A percentile compares a stretch with the other conserved stretches of the same genome.
These are phyloP conservation scores for Iguana delicatissima DNA, from an alignment of 2,797 vertebrate species.

Conservation along the genomic window DNA sequence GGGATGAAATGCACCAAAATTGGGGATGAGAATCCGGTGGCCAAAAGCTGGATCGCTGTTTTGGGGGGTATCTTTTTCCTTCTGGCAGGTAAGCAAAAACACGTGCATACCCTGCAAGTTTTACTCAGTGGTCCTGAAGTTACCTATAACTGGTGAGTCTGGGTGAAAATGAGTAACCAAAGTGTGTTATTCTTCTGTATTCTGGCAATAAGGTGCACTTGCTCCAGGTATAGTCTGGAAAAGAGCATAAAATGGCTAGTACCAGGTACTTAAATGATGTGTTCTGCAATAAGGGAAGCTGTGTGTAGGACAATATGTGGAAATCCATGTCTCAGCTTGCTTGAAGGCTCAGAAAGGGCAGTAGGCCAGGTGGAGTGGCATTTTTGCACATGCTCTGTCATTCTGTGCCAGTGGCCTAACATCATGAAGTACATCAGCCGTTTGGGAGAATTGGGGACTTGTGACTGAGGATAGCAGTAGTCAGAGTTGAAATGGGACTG, in stretches of 20 bases:
- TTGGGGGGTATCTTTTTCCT: conserved; percentile 92
- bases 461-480: no score
- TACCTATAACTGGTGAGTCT: not conserved
- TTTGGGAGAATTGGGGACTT: no score
- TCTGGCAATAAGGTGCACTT: no score
- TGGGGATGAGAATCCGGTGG: conserved; percentile 91
- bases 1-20: conserved; percentile 99
- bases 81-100: conserved; percentile 85
- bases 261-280: not conserved
- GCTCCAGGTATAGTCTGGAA: not conserved
- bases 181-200: not conserved
- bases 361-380: not conserved
- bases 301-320: not conserved
- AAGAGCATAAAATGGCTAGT: not conserved
- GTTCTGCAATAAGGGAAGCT: not conserved
- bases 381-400: no score
- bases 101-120: not conserved
- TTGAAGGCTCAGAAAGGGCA: not conserved
- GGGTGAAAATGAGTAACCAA: not conserved
- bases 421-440: not conserved
- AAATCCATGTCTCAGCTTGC: not conserved
- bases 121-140: not conserved
- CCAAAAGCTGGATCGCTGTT: conserved; percentile 92
- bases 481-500: no score
- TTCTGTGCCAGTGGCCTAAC: not conserved